Conservation (phyloP, 2,797 vertebrate genomes). For the Typhlichthys subterraneus region DNA sequence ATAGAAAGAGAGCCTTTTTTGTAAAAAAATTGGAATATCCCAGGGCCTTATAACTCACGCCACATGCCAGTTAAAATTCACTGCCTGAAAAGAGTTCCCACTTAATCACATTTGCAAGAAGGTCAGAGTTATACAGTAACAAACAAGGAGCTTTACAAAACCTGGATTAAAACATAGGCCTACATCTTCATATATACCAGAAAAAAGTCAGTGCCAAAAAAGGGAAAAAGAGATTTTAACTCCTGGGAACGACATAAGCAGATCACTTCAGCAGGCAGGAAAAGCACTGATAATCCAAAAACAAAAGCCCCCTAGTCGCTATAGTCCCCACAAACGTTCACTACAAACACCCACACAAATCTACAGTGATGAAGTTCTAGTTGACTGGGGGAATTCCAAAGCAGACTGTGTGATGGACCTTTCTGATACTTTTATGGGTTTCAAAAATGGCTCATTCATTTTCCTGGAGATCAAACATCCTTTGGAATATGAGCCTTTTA, state of each 20-base stretch:
- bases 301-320: conserved; percentile 1
- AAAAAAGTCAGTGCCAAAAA: conserved; percentile 22
- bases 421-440: neutral
- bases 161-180: conserved; percentile 4
- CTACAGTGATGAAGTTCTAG: conserved; percentile 10
- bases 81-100: neutral
- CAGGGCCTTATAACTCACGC: neutral
- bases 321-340: neutral
- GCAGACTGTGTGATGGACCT: neutral
- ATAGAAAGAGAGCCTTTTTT: neutral
- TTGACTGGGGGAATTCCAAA: conserved; percentile 13
- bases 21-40: neutral
- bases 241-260: conserved; percentile 23
- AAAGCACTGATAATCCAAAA: conserved; percentile 8
- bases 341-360: neutral
- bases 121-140: too few species aligned
- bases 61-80: neutral
- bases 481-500: neutral
- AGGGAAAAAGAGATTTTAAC: conserved; percentile 3
- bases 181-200: conserved; percentile 2
- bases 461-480: neutral
- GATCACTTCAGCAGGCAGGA: conserved; percentile 24
- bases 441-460: neutral
- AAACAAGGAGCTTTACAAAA: conserved; percentile 19
- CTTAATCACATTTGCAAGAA: neutral